These are phyloP conservation scores for Mus musculus DNA, from an alignment of 2,113 vertebrate genomes.

Conservation along the genomic window DNA sequence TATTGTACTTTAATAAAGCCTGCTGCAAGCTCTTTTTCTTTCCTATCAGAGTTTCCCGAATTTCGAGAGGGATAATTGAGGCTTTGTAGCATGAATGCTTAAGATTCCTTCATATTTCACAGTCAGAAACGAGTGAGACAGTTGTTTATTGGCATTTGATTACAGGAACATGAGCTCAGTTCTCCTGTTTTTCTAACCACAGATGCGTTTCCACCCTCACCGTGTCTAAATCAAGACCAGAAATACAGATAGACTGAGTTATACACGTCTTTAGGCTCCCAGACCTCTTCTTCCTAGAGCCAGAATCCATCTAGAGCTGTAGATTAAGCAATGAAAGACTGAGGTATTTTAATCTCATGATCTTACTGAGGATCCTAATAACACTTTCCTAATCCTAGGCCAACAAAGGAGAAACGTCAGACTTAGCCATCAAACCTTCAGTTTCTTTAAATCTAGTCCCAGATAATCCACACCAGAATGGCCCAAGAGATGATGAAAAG, in stretches of 20 bases:
- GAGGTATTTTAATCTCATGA: conserved; percentile 15
- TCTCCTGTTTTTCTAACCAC: conserved; percentile 40
- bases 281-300: not conserved
- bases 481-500: not conserved
- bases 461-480: conserved; percentile 1
- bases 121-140: not conserved
- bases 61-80: conserved; percentile 34
- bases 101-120: conserved; percentile 12
- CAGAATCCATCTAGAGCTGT: not conserved
- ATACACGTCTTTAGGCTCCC: not conserved
- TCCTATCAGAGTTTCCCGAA: conserved; percentile 50
- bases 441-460: conserved; percentile 17
- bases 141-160: conserved; percentile 58
- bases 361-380: not conserved
- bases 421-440: not conserved
- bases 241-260: not conserved
- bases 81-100: conserved; percentile 52
- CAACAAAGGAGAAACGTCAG: not conserved
- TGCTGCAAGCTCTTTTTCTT: conserved; percentile 8
- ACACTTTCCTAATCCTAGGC: not conserved
- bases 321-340: conserved; percentile 36
- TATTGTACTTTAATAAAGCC: not conserved
- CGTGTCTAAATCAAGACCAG: not conserved
- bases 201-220: not conserved
- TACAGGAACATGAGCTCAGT: conserved; percentile 20